Percentiles rank a stretch among this genome's conserved stretches.
Evolutionary conservation across 2,888 invertebrate genomes (phyloP).

Genomic region (Junonia oenone): DNA sequence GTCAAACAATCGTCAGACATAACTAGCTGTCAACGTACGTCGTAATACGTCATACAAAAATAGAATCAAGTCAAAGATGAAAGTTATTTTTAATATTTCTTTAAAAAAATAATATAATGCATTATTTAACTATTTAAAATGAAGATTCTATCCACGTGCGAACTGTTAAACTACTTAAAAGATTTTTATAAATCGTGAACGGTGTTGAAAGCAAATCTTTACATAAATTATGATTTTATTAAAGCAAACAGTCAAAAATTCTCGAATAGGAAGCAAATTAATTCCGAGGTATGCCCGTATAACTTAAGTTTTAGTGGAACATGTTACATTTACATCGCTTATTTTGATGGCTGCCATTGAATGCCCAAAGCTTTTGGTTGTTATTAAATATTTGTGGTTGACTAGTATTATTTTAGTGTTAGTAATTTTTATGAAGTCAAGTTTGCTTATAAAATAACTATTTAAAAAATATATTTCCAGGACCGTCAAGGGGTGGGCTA

Average conservation of each 20-base stretch:
- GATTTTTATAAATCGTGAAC: slow-evolving; percentile 40
- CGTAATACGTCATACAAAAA: slow-evolving; percentile 55
- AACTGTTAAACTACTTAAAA: slow-evolving; percentile 38
- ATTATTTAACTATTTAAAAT: slow-evolving; percentile 41
- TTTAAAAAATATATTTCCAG: slow-evolving; percentile 41
- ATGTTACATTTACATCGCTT: background rate
- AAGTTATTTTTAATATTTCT: slow-evolving; percentile 70
- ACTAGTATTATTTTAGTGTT: too few species aligned
- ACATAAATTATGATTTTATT: slow-evolving; percentile 71
- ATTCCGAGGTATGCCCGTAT: slow-evolving; percentile 55
- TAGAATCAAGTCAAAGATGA: slow-evolving; percentile 69
- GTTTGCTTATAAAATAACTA: background rate
- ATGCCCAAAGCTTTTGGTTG: background rate
- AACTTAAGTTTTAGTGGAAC: slow-evolving; percentile 24
- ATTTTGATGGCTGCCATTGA: background rate
- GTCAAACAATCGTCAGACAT: slow-evolving; percentile 6
- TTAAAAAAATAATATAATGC: slow-evolving; percentile 43
- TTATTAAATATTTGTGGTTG: background rate
- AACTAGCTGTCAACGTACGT: slow-evolving; percentile 6
- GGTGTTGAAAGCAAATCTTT: slow-evolving; percentile 46
- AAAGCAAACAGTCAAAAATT: slow-evolving; percentile 64
- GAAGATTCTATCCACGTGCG: slow-evolving; percentile 40
- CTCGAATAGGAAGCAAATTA: slow-evolving; percentile 59
- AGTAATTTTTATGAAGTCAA: background rate
- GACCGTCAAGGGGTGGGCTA: slow-evolving; percentile 42